These are phyloP conservation scores for Lytechinus variegatus DNA, from an alignment of 35 echinoderm and acorn worm genomes.

Conservation along the genomic window DNA sequence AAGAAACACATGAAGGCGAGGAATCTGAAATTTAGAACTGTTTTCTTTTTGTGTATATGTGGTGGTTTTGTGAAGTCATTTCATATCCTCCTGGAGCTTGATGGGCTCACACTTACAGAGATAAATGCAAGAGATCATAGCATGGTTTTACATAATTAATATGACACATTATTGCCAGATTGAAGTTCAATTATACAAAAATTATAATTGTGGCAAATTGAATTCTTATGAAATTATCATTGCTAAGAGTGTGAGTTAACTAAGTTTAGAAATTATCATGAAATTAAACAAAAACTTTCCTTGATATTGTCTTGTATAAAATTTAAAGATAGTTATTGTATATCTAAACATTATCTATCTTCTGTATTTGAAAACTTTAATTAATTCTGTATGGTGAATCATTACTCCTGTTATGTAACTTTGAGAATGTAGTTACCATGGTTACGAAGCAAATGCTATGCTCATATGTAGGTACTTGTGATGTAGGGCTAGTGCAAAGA, in stretches of 20 bases:
- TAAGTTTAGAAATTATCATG: not conserved
- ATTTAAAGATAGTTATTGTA: not conserved
- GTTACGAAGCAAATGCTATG: not conserved
- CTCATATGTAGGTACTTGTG: not conserved
- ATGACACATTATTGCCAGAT: not conserved
- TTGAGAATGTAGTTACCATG: not conserved
- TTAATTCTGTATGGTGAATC: not conserved
- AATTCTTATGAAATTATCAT: not conserved
- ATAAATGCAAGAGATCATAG: not conserved
- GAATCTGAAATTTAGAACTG: constrained; percentile 46
- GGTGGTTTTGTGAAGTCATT: not conserved
- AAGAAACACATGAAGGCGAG: constrained; percentile 2
- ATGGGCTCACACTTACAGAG: not conserved
- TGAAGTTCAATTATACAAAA: not conserved
- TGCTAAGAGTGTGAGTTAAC: not conserved
- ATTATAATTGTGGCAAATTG: not conserved
- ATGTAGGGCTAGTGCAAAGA: constrained; percentile 51
- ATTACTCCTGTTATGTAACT: not conserved
- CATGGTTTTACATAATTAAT: not conserved
- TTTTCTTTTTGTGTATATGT: not conserved
- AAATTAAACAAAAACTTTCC: not conserved
- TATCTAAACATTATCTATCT: not conserved
- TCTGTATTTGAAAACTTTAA: not conserved
- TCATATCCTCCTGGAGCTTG: not conserved
- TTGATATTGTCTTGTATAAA: not conserved